Conservation (phyloP, 2,888 invertebrate genomes). For the Macrophya annulata region DNA sequence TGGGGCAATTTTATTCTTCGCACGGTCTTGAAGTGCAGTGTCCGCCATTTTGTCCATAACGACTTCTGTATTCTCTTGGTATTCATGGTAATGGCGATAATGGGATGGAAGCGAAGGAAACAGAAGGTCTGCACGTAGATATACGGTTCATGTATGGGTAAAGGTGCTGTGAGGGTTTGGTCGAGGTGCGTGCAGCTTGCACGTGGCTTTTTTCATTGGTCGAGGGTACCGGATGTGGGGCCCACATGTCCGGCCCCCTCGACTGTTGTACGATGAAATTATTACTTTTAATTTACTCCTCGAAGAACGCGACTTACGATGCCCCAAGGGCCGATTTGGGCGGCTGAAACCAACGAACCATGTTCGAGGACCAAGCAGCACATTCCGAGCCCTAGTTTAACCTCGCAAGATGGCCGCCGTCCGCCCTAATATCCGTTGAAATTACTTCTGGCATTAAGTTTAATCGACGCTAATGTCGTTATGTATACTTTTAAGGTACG, state of each 20-base stretch:
- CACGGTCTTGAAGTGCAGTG: slow-evolving; percentile 16
- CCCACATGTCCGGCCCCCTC: slow-evolving; percentile 51
- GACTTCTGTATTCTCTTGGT: slow-evolving; percentile 64
- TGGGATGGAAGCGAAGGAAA: slow-evolving; percentile 53
- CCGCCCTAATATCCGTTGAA: slow-evolving; percentile 49
- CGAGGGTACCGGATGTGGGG: slow-evolving; percentile 48
- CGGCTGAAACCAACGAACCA: slow-evolving; percentile 52
- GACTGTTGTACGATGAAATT: slow-evolving; percentile 48
- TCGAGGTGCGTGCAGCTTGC: slow-evolving; percentile 54
- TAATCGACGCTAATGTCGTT: slow-evolving; percentile 54
- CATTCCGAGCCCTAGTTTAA: slow-evolving; percentile 49
- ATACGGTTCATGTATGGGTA: background rate
- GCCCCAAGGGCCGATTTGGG: slow-evolving; percentile 48
- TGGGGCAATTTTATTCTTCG: background rate
- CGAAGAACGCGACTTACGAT: slow-evolving; percentile 39
- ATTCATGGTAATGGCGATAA: slow-evolving; percentile 72
- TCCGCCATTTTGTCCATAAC: slow-evolving; percentile 70
- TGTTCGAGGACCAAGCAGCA: slow-evolving; percentile 22
- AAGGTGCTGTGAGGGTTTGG: background rate
- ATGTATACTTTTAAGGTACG: slow-evolving; percentile 34
- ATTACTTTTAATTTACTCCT: slow-evolving; percentile 53
- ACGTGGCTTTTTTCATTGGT: slow-evolving; percentile 37
- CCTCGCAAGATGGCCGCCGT: slow-evolving; percentile 49
- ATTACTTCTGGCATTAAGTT: slow-evolving; percentile 54
- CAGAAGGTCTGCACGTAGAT: slow-evolving; percentile 5